Percentiles rank a stretch among this genome's conserved stretches.
phyloP scores from a whole-genome alignment of 1,140 invertebrate species.

The Ceratitis capitata region DNA sequence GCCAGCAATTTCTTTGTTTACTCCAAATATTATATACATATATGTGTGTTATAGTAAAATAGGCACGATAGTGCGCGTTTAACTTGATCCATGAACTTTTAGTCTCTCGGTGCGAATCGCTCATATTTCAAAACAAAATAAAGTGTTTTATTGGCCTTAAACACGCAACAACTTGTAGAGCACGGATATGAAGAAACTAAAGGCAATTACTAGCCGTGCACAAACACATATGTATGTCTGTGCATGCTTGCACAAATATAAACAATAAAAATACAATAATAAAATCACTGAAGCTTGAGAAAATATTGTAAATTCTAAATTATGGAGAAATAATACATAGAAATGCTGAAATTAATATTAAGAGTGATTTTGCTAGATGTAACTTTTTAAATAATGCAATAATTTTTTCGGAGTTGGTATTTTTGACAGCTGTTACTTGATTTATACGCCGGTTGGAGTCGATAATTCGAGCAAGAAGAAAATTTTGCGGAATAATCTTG shows the following conservation, averaged over 20 bases:
- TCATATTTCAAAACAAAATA: not conserved
- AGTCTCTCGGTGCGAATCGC: not conserved
- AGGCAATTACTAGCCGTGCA: not conserved
- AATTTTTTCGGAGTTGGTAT: too few species aligned
- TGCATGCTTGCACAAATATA: too few species aligned
- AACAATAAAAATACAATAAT: not conserved
- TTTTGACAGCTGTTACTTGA: too few species aligned
- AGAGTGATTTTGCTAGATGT: too few species aligned
- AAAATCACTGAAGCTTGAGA: conserved; percentile 9
- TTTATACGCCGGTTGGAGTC: too few species aligned
- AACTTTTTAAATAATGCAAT: too few species aligned
- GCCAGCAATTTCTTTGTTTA: not conserved
- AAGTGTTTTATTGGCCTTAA: not conserved
- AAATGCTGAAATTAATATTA: too few species aligned
- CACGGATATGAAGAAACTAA: not conserved
- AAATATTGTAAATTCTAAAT: not conserved
- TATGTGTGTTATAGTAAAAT: not conserved
- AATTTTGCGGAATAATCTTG: too few species aligned
- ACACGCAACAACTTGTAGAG: conserved; percentile 25
- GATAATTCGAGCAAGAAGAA: too few species aligned
- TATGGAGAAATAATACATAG: not conserved
- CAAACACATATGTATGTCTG: too few species aligned
- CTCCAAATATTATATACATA: not conserved
- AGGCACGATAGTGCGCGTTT: not conserved
- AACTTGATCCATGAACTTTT: not conserved